Conservation (phyloP, 2,888 invertebrate species). For the Drosophila siamana region DNA sequence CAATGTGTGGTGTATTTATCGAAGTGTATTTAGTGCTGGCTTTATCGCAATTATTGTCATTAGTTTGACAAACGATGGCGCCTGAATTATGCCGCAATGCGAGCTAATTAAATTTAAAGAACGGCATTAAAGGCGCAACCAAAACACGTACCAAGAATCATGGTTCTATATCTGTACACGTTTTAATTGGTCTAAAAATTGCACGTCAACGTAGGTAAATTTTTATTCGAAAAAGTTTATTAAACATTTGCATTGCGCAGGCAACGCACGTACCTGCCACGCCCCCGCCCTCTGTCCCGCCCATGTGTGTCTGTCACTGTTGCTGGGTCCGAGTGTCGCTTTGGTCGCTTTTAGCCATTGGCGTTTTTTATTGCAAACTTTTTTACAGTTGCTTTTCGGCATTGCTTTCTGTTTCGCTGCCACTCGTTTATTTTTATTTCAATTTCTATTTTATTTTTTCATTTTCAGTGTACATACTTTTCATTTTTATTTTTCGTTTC, state of each 20-base stretch:
- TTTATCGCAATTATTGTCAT: constrained; percentile 79
- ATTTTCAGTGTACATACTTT: constrained; percentile 11
- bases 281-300: constrained; percentile 13
- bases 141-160: constrained; percentile 34
- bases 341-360: constrained; percentile 60
- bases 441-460: background rate
- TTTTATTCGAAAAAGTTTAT: constrained; percentile 82
- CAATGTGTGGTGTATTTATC: too few relatives aligned
- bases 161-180: constrained; percentile 42
- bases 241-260: constrained; percentile 75
- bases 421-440: constrained; percentile 15
- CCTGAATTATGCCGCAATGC: constrained; percentile 50
- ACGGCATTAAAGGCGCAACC: constrained; percentile 42
- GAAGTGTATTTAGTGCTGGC: constrained; percentile 67
- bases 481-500: constrained; percentile 19
- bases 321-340: constrained; percentile 53
- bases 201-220: constrained; percentile 81
- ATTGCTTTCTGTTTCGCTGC: too few relatives aligned
- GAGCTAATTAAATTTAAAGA: constrained; percentile 73
- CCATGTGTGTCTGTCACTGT: constrained; percentile 18
- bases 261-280: constrained; percentile 67
- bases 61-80: constrained; percentile 67
- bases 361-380: constrained; percentile 72
- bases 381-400: constrained; percentile 64
- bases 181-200: constrained; percentile 83